Evolutionary conservation across 2,797 vertebrate genomes (phyloP).

Genomic region (Prionace glauca): DNA sequence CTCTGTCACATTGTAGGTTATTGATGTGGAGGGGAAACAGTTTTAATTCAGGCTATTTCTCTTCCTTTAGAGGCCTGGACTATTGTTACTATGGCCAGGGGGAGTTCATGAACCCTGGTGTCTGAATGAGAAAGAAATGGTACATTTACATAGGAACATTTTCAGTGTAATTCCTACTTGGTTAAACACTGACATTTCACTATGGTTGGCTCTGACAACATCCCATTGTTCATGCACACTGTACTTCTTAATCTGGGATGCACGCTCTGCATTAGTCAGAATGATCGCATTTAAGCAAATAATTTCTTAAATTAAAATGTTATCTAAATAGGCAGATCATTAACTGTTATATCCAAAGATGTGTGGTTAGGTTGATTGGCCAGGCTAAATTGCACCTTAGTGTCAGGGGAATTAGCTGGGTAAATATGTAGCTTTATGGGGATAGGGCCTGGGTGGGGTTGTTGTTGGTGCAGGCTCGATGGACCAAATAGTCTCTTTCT

Average conservation of each 20-base stretch:
- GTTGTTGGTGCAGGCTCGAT: too few species aligned
- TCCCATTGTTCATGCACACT: background rate
- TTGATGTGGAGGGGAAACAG: constrained; percentile 59
- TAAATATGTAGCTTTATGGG: too few species aligned
- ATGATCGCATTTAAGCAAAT: background rate
- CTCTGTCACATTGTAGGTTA: constrained; percentile 59
- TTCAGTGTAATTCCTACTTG: constrained; percentile 4
- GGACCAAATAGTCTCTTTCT: too few species aligned
- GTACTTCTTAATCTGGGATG: background rate
- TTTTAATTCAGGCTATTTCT: constrained; percentile 63
- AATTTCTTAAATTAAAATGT: background rate
- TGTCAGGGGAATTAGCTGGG: too few species aligned
- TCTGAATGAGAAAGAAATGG: constrained; percentile 61
- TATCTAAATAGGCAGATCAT: background rate
- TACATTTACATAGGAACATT: constrained; percentile 62
- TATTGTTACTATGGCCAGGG: constrained; percentile 63
- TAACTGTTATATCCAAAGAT: background rate
- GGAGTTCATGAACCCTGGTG: constrained; percentile 70
- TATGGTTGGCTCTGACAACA: background rate
- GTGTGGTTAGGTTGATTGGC: too few species aligned
- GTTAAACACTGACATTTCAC: constrained; percentile 19
- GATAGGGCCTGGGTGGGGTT: too few species aligned
- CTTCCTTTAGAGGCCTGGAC: constrained; percentile 64
- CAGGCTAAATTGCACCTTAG: too few species aligned
- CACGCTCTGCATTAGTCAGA: background rate